These are phyloP conservation scores for Drosophila gunungcola DNA, from an alignment of 1,140 invertebrate species.

Conservation along the genomic window DNA sequence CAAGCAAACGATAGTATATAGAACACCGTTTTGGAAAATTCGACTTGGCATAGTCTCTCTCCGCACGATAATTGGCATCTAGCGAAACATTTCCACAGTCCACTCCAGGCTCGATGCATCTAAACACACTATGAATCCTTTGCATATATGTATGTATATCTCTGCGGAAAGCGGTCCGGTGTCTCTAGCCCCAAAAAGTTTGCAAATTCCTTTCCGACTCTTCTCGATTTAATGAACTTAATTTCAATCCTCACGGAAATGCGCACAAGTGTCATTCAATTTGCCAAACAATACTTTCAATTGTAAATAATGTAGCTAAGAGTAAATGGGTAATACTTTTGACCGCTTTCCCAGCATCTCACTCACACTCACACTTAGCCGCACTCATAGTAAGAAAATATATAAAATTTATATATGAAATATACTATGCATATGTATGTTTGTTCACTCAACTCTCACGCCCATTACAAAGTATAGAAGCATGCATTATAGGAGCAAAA, in stretches of 20 bases:
- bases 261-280: conserved; percentile 70
- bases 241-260: conserved; percentile 48
- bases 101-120: conserved; percentile 13
- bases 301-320: conserved; percentile 71
- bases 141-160: conserved; percentile 23
- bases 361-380: conserved; percentile 40
- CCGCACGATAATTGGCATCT: conserved; percentile 18
- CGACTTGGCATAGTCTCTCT: conserved; percentile 26
- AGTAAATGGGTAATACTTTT: conserved; percentile 13
- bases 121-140: conserved; percentile 8
- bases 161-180: conserved; percentile 26
- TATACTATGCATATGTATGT: conserved; percentile 65
- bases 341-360: conserved; percentile 30
- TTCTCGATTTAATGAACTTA: conserved; percentile 9
- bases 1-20: conserved; percentile 53
- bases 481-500: conserved; percentile 64
- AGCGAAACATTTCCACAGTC: conserved; percentile 34
- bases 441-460: conserved; percentile 67
- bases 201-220: conserved; percentile 6
- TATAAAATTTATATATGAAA: conserved; percentile 51
- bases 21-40: conserved; percentile 31
- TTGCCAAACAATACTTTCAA: conserved; percentile 45
- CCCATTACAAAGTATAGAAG: conserved; percentile 68
- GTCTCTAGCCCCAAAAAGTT: conserved; percentile 1
- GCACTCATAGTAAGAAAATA: conserved; percentile 57